A percentile compares a stretch with the other conserved stretches of the same genome.
phyloP scores from a whole-genome alignment of 2,113 vertebrate genomes.

The Climacteris rufus region DNA sequence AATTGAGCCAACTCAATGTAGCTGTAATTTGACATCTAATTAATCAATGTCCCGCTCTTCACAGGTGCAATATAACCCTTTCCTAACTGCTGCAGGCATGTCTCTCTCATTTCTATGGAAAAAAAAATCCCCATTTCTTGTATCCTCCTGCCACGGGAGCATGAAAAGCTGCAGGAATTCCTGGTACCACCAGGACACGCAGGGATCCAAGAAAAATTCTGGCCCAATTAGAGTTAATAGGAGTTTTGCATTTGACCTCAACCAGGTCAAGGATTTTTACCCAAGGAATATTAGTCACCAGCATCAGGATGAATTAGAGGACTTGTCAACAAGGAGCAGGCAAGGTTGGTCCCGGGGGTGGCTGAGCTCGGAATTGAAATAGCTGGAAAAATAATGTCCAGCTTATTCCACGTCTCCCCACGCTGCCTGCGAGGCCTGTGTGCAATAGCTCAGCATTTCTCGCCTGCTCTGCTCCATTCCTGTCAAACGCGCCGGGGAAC shows the following conservation, averaged over 20 bases:
- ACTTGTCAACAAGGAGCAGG: constrained; percentile 14
- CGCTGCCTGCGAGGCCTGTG: fast-evolving
- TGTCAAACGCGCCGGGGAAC: background rate
- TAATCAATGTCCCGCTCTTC: background rate
- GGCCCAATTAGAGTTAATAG: background rate
- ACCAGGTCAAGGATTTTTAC: background rate
- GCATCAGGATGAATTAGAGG: background rate
- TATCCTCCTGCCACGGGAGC: background rate
- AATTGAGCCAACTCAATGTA: background rate
- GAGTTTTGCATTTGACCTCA: background rate
- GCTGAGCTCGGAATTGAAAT: background rate
- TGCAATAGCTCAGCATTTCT: background rate
- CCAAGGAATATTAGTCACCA: background rate
- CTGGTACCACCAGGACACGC: background rate
- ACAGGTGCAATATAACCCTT: background rate
- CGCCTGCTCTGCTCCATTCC: background rate
- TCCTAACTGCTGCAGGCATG: background rate
- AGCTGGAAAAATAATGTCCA: background rate
- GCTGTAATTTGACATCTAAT: constrained; percentile 36
- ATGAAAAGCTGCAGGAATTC: background rate
- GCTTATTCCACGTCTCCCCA: background rate
- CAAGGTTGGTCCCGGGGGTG: background rate
- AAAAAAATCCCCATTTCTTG: background rate
- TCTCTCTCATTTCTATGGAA: background rate
- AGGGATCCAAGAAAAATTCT: background rate